Conservation (phyloP, 1,140 invertebrate species). For the Chironomus striatipennis region DNA sequence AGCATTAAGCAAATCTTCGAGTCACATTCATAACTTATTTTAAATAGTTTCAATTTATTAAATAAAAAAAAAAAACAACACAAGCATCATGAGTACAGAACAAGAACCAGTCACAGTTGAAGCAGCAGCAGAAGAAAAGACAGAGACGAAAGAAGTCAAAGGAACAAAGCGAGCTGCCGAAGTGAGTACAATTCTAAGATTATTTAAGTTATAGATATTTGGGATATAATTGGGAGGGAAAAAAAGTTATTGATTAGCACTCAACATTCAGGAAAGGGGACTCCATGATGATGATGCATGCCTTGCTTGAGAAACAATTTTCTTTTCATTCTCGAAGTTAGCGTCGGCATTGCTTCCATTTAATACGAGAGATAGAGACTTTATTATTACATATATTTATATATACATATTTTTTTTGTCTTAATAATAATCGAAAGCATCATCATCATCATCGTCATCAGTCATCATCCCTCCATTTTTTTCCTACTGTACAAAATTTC, state of each 20-base stretch:
- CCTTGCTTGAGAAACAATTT: background rate
- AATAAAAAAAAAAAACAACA: background rate
- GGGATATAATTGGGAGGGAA: background rate
- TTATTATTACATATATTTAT: no score
- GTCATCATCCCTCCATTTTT: slow-evolving; percentile 4
- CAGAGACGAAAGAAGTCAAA: slow-evolving; percentile 11
- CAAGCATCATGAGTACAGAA: slow-evolving; percentile 20
- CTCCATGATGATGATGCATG: slow-evolving; percentile 16
- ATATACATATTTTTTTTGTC: no score
- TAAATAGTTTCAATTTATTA: slow-evolving; percentile 23
- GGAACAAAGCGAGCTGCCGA: slow-evolving; percentile 19
- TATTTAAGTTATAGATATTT: no score
- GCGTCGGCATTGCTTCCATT: background rate
- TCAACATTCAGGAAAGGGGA: background rate
- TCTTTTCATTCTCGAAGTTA: background rate
- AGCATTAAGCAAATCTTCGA: background rate
- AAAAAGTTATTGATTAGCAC: slow-evolving; percentile 21
- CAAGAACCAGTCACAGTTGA: slow-evolving; percentile 17
- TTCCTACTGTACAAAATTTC: background rate
- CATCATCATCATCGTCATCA: no score
- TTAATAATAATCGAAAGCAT: no score
- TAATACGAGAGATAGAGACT: no score
- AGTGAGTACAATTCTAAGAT: background rate
- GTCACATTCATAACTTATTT: slow-evolving; percentile 18
- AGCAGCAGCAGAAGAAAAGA: slow-evolving; percentile 10